Conservation (phyloP, 2,797 vertebrate genomes). For the Poecilia gillii region DNA sequence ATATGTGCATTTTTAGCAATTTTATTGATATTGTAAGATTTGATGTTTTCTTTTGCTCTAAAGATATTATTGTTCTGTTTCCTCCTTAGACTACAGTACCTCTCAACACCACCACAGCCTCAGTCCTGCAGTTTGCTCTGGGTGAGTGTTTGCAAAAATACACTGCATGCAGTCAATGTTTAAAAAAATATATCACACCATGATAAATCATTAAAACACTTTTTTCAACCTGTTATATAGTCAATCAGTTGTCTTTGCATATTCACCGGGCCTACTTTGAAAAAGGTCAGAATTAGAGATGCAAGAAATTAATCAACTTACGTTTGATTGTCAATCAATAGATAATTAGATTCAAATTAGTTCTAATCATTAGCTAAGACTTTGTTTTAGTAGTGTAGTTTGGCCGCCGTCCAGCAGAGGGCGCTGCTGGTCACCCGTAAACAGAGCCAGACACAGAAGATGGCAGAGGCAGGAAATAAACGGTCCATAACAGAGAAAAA, state of each 20-base stretch:
- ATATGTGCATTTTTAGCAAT: neutral
- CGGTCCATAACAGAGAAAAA: too few species aligned
- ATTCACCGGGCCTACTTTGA: neutral
- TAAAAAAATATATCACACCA: neutral
- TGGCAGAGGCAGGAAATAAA: too few species aligned
- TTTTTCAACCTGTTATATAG: neutral
- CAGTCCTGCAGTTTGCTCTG: constrained; percentile 94
- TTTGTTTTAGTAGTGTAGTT: too few species aligned
- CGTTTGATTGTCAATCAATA: too few species aligned
- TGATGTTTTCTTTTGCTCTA: neutral
- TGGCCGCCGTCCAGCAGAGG: too few species aligned
- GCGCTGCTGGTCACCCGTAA: too few species aligned
- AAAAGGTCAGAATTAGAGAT: neutral
- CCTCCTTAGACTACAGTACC: constrained; percentile 84
- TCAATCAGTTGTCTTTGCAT: neutral
- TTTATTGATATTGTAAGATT: neutral
- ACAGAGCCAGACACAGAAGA: too few species aligned
- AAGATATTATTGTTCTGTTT: constrained; percentile 11
- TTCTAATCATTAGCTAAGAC: too few species aligned
- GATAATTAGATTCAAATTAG: too few species aligned
- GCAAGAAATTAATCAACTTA: too few species aligned
- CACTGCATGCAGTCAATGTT: neutral
- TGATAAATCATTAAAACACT: neutral
- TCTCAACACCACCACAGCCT: constrained; percentile 96
- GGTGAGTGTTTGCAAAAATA: constrained; percentile 84